Evolutionary conservation across 1,140 invertebrate genomes (phyloP).

Genomic region (Bombus difficillimus): DNA sequence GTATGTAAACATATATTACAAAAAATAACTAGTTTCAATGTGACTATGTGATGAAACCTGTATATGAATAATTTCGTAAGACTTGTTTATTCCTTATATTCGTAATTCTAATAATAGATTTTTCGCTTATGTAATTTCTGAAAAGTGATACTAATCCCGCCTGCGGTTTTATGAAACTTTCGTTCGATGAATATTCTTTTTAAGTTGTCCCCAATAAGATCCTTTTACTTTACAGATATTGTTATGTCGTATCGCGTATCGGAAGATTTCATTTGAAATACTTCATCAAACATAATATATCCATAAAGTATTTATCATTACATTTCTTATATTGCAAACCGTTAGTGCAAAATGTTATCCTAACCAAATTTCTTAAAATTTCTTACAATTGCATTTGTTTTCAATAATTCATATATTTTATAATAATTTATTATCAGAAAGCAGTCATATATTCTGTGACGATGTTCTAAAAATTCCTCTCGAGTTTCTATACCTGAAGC

Average conservation of each 20-base stretch:
- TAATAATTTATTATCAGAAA: neutral
- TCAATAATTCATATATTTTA: neutral
- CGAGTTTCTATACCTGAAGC: neutral
- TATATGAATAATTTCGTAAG: no score
- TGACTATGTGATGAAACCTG: neutral
- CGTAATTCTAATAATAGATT: conserved; percentile 10
- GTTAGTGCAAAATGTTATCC: no score
- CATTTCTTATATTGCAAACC: no score
- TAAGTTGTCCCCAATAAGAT: conserved; percentile 27
- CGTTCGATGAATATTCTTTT: conserved; percentile 33
- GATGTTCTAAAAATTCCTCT: neutral
- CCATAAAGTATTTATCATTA: neutral
- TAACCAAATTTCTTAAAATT: no score
- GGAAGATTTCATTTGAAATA: neutral
- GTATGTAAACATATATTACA: neutral
- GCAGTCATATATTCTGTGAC: no score
- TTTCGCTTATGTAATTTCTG: conserved; percentile 37
- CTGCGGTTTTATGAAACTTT: conserved; percentile 47
- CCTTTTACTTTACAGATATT: conserved; percentile 42
- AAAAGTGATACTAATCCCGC: conserved; percentile 28
- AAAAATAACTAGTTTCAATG: neutral
- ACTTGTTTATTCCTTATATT: neutral
- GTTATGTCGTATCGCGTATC: conserved; percentile 28
- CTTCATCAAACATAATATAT: neutral
- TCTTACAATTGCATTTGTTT: neutral